Conservation (phyloP, 2,888 invertebrate genomes). For the Cheilosia vernalis region DNA sequence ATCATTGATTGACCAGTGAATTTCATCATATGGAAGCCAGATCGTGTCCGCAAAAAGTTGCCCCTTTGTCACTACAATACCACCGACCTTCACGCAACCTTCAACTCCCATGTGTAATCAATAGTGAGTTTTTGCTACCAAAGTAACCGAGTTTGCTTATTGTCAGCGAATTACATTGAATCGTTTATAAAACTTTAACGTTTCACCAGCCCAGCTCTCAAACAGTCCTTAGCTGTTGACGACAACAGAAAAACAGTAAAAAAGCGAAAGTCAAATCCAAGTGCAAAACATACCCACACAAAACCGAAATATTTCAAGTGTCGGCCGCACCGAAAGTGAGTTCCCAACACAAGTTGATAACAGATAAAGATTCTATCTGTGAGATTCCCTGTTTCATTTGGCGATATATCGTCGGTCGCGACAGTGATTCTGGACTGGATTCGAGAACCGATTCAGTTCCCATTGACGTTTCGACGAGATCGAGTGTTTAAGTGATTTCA, state of each 20-base stretch:
- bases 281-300: not conserved
- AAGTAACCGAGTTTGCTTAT: constrained; percentile 52
- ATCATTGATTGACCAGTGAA: not conserved
- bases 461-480: constrained; percentile 1
- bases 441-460: constrained; percentile 8
- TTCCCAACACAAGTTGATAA: constrained; percentile 1
- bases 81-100: constrained; percentile 83
- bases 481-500: constrained; percentile 10
- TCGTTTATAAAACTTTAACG: constrained; percentile 34
- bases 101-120: constrained; percentile 81
- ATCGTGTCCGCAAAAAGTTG: constrained; percentile 4
- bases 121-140: constrained; percentile 76
- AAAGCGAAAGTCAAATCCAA: constrained; percentile 11
- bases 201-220: constrained; percentile 34
- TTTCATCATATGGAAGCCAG: constrained; percentile 3
- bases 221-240: constrained; percentile 32
- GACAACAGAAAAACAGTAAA: not conserved
- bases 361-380: not conserved
- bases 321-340: constrained; percentile 77
- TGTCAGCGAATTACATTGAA: constrained; percentile 1
- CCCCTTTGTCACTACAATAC: constrained; percentile 38
- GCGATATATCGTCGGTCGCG: constrained; percentile 3
- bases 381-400: not conserved
- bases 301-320: constrained; percentile 27
- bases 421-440: constrained; percentile 8